Conservation (phyloP, 2,797 vertebrate species). For the Chloroceryle amazona region DNA sequence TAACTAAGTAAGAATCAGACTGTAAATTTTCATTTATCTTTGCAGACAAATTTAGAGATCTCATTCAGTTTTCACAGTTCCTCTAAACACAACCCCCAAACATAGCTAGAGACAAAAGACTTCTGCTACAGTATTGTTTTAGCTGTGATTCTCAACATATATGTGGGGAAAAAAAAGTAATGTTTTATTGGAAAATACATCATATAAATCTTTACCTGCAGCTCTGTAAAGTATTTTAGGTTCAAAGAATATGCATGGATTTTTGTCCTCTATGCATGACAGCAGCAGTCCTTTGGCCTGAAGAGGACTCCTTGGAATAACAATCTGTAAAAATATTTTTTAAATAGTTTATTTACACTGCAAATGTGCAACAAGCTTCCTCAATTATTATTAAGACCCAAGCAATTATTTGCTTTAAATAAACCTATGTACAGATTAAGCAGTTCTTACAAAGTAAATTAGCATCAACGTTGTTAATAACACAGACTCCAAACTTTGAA, state of each 20-base stretch:
- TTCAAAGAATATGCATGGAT: slow-evolving; percentile 99
- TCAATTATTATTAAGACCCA: neutral
- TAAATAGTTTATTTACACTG: slow-evolving; percentile 7
- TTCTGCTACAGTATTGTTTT: neutral
- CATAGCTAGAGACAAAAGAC: neutral
- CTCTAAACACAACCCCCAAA: neutral
- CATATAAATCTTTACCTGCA: slow-evolving; percentile 87
- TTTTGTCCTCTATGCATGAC: slow-evolving; percentile 94
- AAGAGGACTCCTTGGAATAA: slow-evolving; percentile 94
- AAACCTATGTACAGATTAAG: neutral
- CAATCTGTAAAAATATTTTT: slow-evolving; percentile 84
- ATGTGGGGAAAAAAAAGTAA: fast-evolving
- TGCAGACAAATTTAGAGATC: neutral
- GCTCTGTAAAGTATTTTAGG: slow-evolving; percentile 99
- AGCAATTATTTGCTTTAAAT: neutral
- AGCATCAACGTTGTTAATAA: neutral
- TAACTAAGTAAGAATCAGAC: neutral
- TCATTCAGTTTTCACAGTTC: neutral
- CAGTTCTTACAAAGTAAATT: neutral
- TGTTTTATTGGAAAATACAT: neutral
- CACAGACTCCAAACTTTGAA: neutral
- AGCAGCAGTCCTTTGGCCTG: slow-evolving; percentile 96
- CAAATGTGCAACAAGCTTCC: neutral
- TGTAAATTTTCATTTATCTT: neutral
- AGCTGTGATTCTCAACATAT: neutral